Evolutionary conservation across 2,888 invertebrate genomes (phyloP).

Genomic region (Ophion costatus): DNA sequence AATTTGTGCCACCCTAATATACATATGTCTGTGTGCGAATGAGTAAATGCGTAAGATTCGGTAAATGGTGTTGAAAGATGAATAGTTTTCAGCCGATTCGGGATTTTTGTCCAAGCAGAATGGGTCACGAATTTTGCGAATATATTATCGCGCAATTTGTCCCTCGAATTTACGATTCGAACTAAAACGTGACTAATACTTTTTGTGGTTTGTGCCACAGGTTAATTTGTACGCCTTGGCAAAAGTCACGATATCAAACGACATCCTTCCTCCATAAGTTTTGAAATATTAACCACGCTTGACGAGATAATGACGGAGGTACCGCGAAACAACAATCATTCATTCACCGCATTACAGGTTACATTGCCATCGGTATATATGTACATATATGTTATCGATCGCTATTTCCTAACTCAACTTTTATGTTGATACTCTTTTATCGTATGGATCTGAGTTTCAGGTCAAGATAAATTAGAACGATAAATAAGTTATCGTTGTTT

Average conservation of each 20-base stretch:
- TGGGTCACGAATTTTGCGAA: too few species aligned
- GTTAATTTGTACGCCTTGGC: not conserved
- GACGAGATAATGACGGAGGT: not conserved
- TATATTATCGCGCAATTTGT: not conserved
- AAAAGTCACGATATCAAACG: not conserved
- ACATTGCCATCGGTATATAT: not conserved
- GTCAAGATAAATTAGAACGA: too few species aligned
- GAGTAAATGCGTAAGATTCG: not conserved
- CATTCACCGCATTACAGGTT: constrained; percentile 12
- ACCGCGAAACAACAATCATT: constrained; percentile 1
- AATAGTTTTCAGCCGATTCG: not conserved
- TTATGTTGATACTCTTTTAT: not conserved
- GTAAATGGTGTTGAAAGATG: constrained; percentile 10
- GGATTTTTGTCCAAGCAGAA: not conserved
- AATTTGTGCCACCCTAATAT: too few species aligned
- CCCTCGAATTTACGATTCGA: not conserved
- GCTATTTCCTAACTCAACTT: constrained; percentile 1
- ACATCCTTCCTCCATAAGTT: constrained; percentile 5
- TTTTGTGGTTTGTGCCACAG: not conserved
- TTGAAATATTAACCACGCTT: constrained; percentile 1
- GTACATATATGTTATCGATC: not conserved
- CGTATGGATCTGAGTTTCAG: too few species aligned
- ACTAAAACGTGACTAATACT: not conserved
- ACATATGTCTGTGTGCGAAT: too few species aligned
- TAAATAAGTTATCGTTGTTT: too few species aligned